A percentile compares a stretch with the other conserved stretches of the same genome.
phyloP scores from a whole-genome alignment of 2,888 invertebrate species.

The Baccha elongata region DNA sequence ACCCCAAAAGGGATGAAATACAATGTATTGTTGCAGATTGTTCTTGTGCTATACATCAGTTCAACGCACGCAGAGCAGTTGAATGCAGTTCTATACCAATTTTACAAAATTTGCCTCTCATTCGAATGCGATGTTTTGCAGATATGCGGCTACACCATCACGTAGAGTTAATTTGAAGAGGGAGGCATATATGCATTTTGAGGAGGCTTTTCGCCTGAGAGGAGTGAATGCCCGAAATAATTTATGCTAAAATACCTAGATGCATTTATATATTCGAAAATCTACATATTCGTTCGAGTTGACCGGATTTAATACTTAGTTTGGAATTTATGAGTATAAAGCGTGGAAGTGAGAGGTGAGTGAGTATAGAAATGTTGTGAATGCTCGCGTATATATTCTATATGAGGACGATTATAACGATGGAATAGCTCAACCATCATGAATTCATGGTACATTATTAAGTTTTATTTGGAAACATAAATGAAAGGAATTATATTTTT shows the following conservation, averaged over 20 bases:
- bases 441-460: too few relatives aligned
- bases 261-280: conserved; percentile 25
- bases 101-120: conserved; percentile 60
- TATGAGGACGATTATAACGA: too few relatives aligned
- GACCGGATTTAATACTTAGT: conserved; percentile 71
- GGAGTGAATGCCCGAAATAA: conserved; percentile 67
- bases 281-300: conserved; percentile 59
- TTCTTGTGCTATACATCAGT: conserved; percentile 60
- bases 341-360: neutral
- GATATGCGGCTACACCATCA: neutral
- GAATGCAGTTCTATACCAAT: conserved; percentile 64
- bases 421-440: too few relatives aligned
- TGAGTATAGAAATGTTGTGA: neutral
- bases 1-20: conserved; percentile 22
- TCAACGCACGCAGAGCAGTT: conserved; percentile 67
- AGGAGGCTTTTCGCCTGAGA: conserved; percentile 48
- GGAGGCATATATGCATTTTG: conserved; percentile 35
- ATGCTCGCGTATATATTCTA: too few relatives aligned
- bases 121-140: neutral
- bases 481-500: too few relatives aligned
- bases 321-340: conserved; percentile 54
- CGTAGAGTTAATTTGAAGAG: conserved; percentile 20
- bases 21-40: conserved; percentile 71
- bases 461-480: too few relatives aligned
- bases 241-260: conserved; percentile 64